phyloP scores from a whole-genome alignment of 2,797 vertebrate genomes.

The Psittacula derbiana region DNA sequence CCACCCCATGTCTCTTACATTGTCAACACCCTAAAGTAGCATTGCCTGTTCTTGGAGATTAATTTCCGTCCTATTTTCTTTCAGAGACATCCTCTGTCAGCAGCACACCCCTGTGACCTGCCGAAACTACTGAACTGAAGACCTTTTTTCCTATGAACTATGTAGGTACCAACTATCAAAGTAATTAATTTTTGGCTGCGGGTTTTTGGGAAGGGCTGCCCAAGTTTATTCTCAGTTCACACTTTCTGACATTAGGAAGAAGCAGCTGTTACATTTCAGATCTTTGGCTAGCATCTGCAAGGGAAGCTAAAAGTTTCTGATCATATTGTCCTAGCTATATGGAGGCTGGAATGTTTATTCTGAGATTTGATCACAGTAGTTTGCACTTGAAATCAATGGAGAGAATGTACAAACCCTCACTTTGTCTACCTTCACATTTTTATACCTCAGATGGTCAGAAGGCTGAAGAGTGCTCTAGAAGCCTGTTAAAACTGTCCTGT shows the following conservation, averaged over 20 bases:
- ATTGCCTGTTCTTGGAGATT: background rate
- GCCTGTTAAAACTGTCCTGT: background rate
- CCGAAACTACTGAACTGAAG: conserved; percentile 46
- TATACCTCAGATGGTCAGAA: background rate
- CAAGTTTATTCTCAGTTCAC: background rate
- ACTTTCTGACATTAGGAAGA: background rate
- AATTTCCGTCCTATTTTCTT: conserved; percentile 32
- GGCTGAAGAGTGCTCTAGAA: background rate
- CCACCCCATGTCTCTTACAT: background rate
- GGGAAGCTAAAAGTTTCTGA: background rate
- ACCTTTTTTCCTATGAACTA: conserved; percentile 26
- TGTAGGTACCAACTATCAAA: background rate
- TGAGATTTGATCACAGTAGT: background rate
- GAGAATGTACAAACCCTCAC: background rate
- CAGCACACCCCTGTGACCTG: background rate
- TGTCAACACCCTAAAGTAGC: background rate
- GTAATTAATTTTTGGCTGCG: background rate
- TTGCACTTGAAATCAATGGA: background rate
- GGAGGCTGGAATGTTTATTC: background rate
- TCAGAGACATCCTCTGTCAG: conserved; percentile 14
- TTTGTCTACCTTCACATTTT: background rate
- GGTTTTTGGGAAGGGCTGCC: background rate
- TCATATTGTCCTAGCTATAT: background rate
- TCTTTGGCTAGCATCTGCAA: background rate
- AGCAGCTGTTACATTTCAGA: background rate